Conservation (phyloP, 1,140 invertebrate species). For the Drosophila repletoides region DNA sequence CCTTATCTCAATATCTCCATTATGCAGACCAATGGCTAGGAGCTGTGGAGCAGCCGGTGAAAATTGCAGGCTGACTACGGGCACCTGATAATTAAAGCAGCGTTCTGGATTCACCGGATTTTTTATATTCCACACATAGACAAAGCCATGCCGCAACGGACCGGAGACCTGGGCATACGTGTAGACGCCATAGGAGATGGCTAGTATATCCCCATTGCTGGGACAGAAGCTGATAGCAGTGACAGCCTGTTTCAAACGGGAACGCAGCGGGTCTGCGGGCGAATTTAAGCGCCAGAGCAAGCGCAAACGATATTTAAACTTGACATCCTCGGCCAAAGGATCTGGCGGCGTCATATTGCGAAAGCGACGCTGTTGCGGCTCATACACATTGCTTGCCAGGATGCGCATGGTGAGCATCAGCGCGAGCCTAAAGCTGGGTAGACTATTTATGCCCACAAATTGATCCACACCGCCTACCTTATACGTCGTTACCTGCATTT, state of each 20-base stretch:
- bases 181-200: slow-evolving; percentile 88
- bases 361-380: slow-evolving; percentile 86
- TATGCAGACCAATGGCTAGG: slow-evolving; percentile 90
- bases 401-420: slow-evolving; percentile 86
- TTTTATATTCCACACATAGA: slow-evolving; percentile 92
- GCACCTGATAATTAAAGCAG: slow-evolving; percentile 86
- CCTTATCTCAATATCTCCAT: slow-evolving; percentile 89
- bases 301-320: slow-evolving; percentile 86
- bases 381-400: slow-evolving; percentile 86
- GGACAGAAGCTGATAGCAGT: slow-evolving; percentile 86
- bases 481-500: slow-evolving; percentile 78
- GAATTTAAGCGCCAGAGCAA: slow-evolving; percentile 86
- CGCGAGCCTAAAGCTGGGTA: slow-evolving; percentile 85
- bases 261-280: too few relatives aligned
- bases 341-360: slow-evolving; percentile 85
- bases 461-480: slow-evolving; percentile 71
- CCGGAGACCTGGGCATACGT: slow-evolving; percentile 38
- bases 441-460: slow-evolving; percentile 70
- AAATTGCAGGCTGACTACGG: slow-evolving; percentile 89
- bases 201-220: slow-evolving; percentile 86
- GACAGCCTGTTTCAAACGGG: slow-evolving; percentile 79
- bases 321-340: slow-evolving; percentile 85
- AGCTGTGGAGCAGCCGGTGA: slow-evolving; percentile 87
- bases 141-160: slow-evolving; percentile 34
- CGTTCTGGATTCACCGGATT: slow-evolving; percentile 92